Evolutionary conservation across 2,113 vertebrate genomes (phyloP), one percentile per base, ranked within the genome.

Genomic region (Boulengeromyrus knoepffleri): DNA sequence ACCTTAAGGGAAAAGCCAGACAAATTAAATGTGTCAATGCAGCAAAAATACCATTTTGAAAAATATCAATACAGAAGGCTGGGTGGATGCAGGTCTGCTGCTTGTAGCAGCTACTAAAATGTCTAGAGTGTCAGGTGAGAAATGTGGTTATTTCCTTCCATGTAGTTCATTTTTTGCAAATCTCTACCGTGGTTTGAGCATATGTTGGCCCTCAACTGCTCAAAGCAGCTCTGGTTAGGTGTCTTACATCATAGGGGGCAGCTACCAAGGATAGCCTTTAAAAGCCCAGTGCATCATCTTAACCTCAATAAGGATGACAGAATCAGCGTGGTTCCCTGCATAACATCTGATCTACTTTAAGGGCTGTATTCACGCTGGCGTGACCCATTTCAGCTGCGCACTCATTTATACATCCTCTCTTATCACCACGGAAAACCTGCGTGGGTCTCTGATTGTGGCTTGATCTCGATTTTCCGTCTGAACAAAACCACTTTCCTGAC

Each of bases 401-500:
- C 85, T 47, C 84, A 45, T 85, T 85, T 66, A 47, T n/a, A 70
- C 19, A 45, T n/a, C 10, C 15, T 27, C 88, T 19, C 70, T 50
- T 52, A 80, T 89, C 46, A 21, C 8, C 15, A 42, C 53, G 87
- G 45, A 70, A 88, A 74, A 46, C 45, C 10, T 50, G n/a, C 66
- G 19, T 52, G 49, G 27, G 7, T 19, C 50, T 89, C 74, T 89
- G 47, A 36, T 89, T 89, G 13, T 39, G 10, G 2, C 36, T 80
- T 52, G 19, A 77, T 89, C 8, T 89, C n/a, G n/a, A 58, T 56
- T 27, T n/a, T 88, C 70, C 47, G n/a, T 50, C 27, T 42, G 6
- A 80, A 53, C 58, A 66, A 66, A 66, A 66, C 58, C n/a, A 88
- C n/a, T 45, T 74, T 58, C 88, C 88, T 70, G 45, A 70, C 46